Evolutionary conservation across 2,888 invertebrate species (phyloP).

Genomic region (Xanthia icteritia): DNA sequence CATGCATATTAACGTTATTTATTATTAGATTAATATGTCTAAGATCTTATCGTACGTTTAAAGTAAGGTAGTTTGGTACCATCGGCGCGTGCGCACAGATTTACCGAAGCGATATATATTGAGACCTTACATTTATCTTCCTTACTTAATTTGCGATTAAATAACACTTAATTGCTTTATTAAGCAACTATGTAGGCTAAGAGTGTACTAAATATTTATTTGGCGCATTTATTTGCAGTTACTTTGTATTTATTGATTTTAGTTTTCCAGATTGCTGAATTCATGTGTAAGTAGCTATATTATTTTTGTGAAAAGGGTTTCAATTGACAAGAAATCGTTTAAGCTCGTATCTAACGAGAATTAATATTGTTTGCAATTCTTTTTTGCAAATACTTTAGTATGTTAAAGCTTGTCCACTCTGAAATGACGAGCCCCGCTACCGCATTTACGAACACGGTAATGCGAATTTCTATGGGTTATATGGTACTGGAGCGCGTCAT

Average conservation of each 20-base stretch:
- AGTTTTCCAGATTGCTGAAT: background rate
- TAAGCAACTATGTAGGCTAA: conserved; percentile 59
- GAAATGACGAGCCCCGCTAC: too few species aligned
- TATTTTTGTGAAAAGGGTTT: too few species aligned
- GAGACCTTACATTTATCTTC: conserved; percentile 66
- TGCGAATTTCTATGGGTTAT: too few species aligned
- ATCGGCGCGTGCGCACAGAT: conserved; percentile 66
- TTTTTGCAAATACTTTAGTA: too few species aligned
- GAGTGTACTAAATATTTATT: conserved; percentile 53
- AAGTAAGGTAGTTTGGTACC: conserved; percentile 64
- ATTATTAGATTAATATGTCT: conserved; percentile 75
- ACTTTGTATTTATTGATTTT: conserved; percentile 17
- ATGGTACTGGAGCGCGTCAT: too few species aligned
- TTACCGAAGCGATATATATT: conserved; percentile 62
- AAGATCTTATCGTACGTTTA: conserved; percentile 71
- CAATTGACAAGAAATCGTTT: too few species aligned
- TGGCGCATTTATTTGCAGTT: conserved; percentile 38
- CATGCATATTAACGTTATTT: conserved; percentile 74
- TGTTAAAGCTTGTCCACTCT: too few species aligned
- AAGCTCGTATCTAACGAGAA: too few species aligned
- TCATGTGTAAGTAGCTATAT: background rate
- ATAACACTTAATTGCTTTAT: conserved; percentile 64
- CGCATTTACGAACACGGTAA: too few species aligned
- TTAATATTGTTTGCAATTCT: too few species aligned
- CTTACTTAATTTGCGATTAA: conserved; percentile 64